Percentiles rank a stretch among this genome's conserved stretches.
Evolutionary conservation across 2,888 invertebrate species (phyloP).

Genomic region (Melanchra persicariae): DNA sequence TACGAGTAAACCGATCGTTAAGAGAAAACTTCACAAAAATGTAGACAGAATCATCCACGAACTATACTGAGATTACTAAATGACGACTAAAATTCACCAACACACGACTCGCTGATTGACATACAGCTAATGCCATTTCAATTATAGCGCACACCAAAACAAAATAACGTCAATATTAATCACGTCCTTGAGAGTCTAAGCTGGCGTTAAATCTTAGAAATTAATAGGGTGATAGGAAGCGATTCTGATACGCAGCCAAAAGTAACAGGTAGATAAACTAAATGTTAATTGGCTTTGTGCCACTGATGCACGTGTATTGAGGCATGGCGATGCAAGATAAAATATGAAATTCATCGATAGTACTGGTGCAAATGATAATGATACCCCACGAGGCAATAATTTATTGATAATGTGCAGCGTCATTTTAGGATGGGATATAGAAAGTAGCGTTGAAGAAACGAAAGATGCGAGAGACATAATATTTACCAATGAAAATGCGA

Average conservation of each 20-base stretch:
- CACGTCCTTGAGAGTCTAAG: constrained; percentile 55
- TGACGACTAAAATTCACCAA: constrained; percentile 2
- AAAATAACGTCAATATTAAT: constrained; percentile 60
- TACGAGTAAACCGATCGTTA: not conserved
- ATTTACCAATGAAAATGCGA: no score
- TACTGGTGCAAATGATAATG: constrained; percentile 19
- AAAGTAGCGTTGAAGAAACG: not conserved
- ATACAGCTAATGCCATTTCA: constrained; percentile 45
- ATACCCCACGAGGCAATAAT: not conserved
- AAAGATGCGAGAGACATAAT: not conserved
- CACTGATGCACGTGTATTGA: constrained; percentile 66
- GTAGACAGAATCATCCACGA: not conserved
- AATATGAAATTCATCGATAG: constrained; percentile 50
- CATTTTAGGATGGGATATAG: not conserved
- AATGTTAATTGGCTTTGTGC: constrained; percentile 71
- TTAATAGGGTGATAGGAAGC: constrained; percentile 72
- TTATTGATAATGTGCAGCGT: not conserved
- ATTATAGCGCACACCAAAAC: constrained; percentile 42
- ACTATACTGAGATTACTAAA: constrained; percentile 1
- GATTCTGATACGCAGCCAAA: constrained; percentile 80
- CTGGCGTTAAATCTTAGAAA: constrained; percentile 68
- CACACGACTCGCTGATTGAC: constrained; percentile 26
- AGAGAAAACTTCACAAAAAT: not conserved
- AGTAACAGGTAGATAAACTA: constrained; percentile 79
- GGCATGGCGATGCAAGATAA: constrained; percentile 41